Evolutionary conservation across 1,140 invertebrate genomes (phyloP).

Genomic region (Heliconius hewitsoni): DNA sequence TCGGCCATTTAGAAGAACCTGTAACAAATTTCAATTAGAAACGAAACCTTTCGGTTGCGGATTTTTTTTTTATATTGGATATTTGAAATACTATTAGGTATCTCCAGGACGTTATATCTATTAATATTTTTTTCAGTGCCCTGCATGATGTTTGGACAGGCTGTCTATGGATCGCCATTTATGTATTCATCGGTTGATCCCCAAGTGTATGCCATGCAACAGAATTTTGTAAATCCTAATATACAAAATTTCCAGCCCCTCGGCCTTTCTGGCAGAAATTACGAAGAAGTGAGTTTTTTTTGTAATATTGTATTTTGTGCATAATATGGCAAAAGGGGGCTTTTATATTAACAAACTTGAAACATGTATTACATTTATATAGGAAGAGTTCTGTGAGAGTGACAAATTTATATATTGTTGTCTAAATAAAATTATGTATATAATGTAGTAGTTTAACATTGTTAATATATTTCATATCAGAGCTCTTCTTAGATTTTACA

Average conservation of each 20-base stretch:
- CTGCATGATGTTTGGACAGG: constrained; percentile 62
- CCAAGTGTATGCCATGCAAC: constrained; percentile 46
- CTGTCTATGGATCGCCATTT: constrained; percentile 54
- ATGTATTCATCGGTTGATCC: constrained; percentile 55
- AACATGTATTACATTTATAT: constrained; percentile 17
- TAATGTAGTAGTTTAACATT: not conserved
- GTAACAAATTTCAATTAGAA: too few species aligned
- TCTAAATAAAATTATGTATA: too few species aligned
- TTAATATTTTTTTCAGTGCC: constrained; percentile 52
- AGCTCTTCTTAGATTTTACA: not conserved
- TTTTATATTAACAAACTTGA: not conserved
- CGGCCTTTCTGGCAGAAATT: constrained; percentile 50
- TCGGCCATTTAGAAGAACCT: too few species aligned
- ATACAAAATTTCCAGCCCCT: constrained; percentile 34
- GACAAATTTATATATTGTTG: too few species aligned
- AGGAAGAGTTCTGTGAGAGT: not conserved
- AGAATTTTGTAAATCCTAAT: constrained; percentile 26
- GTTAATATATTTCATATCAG: not conserved
- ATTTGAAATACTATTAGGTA: too few species aligned
- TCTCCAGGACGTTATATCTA: constrained; percentile 1
- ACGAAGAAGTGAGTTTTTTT: constrained; percentile 56
- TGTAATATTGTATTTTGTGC: not conserved
- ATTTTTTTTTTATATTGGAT: too few species aligned
- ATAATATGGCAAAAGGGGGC: not conserved
- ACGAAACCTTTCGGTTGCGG: too few species aligned